phyloP scores from a whole-genome alignment of 1,140 invertebrate species.

The Caerostris darwini region DNA sequence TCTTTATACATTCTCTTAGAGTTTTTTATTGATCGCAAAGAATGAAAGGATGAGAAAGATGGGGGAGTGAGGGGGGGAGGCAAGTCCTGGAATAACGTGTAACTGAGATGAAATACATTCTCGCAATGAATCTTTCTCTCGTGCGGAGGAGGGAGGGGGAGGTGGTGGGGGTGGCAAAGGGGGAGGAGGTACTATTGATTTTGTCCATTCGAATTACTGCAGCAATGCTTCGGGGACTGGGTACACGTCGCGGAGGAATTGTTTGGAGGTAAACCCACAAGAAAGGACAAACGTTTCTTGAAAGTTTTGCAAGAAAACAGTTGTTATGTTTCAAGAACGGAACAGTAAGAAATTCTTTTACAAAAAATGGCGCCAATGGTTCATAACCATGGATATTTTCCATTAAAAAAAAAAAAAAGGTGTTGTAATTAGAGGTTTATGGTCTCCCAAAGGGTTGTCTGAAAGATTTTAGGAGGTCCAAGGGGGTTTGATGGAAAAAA shows the following conservation, averaged over 20 bases:
- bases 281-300: not conserved
- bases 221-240: slow-evolving; percentile 20
- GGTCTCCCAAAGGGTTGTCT: no score
- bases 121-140: slow-evolving; percentile 68
- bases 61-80: not conserved
- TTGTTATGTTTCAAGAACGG: not conserved
- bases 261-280: not conserved
- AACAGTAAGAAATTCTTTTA: not conserved
- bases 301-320: not conserved
- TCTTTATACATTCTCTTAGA: slow-evolving; percentile 65
- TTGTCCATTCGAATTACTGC: slow-evolving; percentile 74
- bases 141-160: not conserved
- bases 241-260: not conserved
- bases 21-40: slow-evolving; percentile 58
- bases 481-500: no score
- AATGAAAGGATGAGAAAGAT: not conserved
- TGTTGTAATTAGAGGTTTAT: no score
- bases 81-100: slow-evolving; percentile 45
- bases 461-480: no score
- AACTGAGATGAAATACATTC: slow-evolving; percentile 76
- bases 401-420: no score
- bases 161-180: not conserved
- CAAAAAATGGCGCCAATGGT: no score
- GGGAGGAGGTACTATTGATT: slow-evolving; percentile 69
- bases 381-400: no score